These are phyloP conservation scores for Aleiodes sp. DNA, from an alignment of 1,140 invertebrate genomes.

Conservation along the genomic window DNA sequence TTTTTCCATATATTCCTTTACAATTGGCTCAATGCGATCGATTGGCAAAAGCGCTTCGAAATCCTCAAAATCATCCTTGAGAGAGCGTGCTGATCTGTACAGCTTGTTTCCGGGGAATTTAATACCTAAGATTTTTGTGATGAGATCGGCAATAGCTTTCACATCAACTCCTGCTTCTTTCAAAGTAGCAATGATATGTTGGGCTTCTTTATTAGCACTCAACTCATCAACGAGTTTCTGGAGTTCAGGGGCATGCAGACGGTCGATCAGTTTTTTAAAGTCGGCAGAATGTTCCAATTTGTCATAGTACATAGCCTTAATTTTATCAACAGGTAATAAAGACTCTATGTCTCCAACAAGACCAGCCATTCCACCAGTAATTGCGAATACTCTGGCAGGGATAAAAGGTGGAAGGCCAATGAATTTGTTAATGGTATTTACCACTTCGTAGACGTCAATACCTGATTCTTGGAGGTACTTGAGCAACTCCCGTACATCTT, in stretches of 20 bases:
- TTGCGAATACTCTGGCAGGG: neutral
- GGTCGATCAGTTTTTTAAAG: constrained; percentile 44
- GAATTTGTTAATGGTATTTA: constrained; percentile 18
- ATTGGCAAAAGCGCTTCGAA: constrained; percentile 22
- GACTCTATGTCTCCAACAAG: constrained; percentile 43
- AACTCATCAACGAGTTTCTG: constrained; percentile 42
- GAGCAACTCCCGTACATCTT: constrained; percentile 35
- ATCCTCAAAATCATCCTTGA: constrained; percentile 17
- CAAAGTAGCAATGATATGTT: constrained; percentile 37
- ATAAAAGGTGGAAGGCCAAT: constrained; percentile 19
- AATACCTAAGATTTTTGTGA: constrained; percentile 42
- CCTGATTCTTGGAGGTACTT: constrained; percentile 34
- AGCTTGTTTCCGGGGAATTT: constrained; percentile 32
- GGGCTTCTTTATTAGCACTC: constrained; percentile 37
- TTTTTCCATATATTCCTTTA: constrained; percentile 22
- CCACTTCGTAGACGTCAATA: constrained; percentile 32
- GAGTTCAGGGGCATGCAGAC: constrained; percentile 40
- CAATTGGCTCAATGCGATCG: constrained; percentile 16
- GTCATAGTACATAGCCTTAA: constrained; percentile 45
- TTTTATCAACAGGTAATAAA: constrained; percentile 44
- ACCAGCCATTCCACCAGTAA: constrained; percentile 43
- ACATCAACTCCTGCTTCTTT: constrained; percentile 44
- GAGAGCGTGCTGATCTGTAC: neutral
- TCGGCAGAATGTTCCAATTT: constrained; percentile 46
- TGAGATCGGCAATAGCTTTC: constrained; percentile 37